Evolutionary conservation across 1,140 invertebrate genomes (phyloP), one percentile per base, ranked within the genome.

Genomic region (Aphelinus atriplicis): DNA sequence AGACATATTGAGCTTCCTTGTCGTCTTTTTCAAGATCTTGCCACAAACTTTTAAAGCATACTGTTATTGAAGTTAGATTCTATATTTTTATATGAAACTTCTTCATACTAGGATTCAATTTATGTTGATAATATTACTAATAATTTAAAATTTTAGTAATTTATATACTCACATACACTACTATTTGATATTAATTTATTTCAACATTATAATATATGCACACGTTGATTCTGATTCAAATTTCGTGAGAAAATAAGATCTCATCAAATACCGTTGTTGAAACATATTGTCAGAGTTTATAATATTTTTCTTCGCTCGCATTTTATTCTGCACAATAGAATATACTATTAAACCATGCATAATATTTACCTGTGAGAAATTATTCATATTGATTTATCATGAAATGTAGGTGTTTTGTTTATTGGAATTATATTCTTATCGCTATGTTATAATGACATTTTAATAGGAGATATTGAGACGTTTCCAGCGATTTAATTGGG

Each of bases 1-100:
- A 95, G 89, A 95, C 93, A 71, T 96, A 92, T 89, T 95, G 90
- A 90, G 71, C 42, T 53, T 64, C n/a, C 3, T 50, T 48, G 42
- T 68, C 67, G 7, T 60, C 0, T 48, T 42, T 57, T 67, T 42
- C 58, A 56, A 7, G 65, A 67, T 72, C 73, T 79, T 79, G 78
- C 78, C 76, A 77, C n/a, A 61, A 63, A 56, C 47, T n/a, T 66
- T 43, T 56, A 71, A 60, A 57, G 47, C 43, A 9, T 65, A 66
- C 63, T 72, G 56, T 73, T 71, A 70, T 78, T 79, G 55, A 75
- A 57, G 50, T 62, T 78, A 77, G 50, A 78, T 57, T 55, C 43
- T 79, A 79, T 79, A 79, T 78, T 79, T 79, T 79, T 79, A 26
- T 79, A 79, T 66, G 42, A 56, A 74, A 63, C 56, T 67, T 55